These are phyloP conservation scores for Sericinus montela DNA, from an alignment of 2,888 invertebrate genomes.

Conservation along the genomic window DNA sequence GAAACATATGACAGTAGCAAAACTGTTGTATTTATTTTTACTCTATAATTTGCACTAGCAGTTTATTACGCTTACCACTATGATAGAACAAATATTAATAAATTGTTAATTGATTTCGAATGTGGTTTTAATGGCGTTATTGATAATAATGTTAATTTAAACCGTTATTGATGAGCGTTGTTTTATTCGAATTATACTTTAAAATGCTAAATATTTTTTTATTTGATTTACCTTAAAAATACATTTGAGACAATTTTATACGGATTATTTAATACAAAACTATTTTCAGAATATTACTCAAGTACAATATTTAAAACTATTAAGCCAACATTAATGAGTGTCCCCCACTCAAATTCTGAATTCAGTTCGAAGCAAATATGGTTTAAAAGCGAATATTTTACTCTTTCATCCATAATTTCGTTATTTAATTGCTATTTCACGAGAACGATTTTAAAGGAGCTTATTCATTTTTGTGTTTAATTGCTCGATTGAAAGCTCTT, in stretches of 20 bases:
- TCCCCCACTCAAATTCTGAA: too few species aligned
- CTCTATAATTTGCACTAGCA: not conserved
- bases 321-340: too few species aligned
- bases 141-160: not conserved
- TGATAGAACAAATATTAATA: conserved; percentile 2
- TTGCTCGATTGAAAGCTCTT: conserved; percentile 5
- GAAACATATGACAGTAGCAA: too few species aligned
- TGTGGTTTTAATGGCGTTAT: conserved; percentile 7
- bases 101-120: conserved; percentile 4
- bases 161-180: not conserved
- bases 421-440: conserved; percentile 4
- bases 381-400: too few species aligned
- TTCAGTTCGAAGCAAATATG: too few species aligned
- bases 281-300: too few species aligned
- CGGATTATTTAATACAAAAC: too few species aligned
- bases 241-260: too few species aligned
- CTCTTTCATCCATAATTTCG: conserved; percentile 1
- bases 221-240: too few species aligned
- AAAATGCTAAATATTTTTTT: too few species aligned
- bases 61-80: not conserved
- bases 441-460: conserved; percentile 3
- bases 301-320: too few species aligned
- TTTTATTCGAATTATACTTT: not conserved
- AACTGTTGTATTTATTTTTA: not conserved
- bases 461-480: conserved; percentile 14